Conservation (phyloP, 2,797 vertebrate species). For the Cirrhinus molitorella region DNA sequence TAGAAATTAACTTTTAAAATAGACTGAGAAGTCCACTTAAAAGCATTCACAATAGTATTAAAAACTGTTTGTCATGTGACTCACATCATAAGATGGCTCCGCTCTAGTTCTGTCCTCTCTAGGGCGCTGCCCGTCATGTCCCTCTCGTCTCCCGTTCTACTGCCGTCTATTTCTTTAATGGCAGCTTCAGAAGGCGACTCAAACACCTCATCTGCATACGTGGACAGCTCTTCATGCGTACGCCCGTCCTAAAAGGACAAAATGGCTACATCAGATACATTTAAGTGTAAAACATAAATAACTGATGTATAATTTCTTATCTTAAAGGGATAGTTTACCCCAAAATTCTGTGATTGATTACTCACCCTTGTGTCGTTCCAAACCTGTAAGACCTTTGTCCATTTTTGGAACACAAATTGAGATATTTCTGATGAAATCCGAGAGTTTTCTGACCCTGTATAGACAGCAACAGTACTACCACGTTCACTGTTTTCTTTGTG, state of each 20-base stretch:
- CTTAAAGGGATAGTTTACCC: no score
- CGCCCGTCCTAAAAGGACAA: conserved; percentile 84
- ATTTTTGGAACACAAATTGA: no score
- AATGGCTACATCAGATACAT: conserved; percentile 27
- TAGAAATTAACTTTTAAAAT: neutral
- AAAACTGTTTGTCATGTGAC: conserved; percentile 55
- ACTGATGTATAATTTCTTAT: neutral
- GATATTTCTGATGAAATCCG: no score
- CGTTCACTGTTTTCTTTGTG: no score
- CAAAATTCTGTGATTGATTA: no score
- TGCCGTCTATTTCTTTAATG: conserved; percentile 82
- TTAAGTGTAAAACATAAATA: neutral
- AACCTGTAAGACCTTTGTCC: no score
- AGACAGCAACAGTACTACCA: no score
- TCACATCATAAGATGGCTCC: conserved; percentile 95
- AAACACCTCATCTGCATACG: conserved; percentile 94
- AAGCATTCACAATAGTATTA: neutral
- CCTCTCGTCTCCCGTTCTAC: conserved; percentile 78
- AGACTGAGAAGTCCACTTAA: neutral
- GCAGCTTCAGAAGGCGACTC: conserved; percentile 91
- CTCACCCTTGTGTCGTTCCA: no score
- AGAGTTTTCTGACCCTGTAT: no score
- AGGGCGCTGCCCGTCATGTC: conserved; percentile 91
- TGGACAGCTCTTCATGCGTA: conserved; percentile 93
- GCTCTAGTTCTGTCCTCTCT: conserved; percentile 90